phyloP scores from a whole-genome alignment of 2,113 vertebrate species.

The Sinocyclocheilus maitianheensis region DNA sequence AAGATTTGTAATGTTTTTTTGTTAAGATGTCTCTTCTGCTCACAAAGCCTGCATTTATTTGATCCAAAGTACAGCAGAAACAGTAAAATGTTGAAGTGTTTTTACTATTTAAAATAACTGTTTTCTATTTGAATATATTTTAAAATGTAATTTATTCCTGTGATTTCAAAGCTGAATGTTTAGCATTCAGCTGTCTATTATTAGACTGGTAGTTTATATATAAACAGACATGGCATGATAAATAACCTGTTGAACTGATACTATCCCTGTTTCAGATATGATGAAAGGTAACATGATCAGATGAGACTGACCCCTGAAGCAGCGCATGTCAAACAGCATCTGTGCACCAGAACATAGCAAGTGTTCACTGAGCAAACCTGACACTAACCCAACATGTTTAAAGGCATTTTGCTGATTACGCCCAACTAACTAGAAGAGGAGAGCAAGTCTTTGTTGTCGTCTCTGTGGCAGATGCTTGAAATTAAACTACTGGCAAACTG shows the following conservation, averaged over 20 bases:
- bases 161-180: no score
- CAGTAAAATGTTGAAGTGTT: no score
- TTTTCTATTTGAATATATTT: no score
- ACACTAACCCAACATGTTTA: constrained; percentile 8
- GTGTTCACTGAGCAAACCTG: neutral
- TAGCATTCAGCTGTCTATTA: no score
- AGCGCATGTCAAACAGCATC: neutral
- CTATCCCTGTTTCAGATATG: neutral
- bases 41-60: no score
- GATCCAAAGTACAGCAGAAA: no score
- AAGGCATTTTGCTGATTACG: constrained; percentile 12
- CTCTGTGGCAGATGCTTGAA: constrained; percentile 33
- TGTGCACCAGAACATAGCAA: neutral
- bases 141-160: no score
- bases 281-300: neutral
- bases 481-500: constrained; percentile 56
- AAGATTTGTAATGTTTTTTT: no score
- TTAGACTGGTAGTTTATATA: no score
- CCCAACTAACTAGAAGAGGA: neutral
- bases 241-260: neutral
- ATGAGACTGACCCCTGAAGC: neutral
- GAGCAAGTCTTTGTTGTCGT: neutral
- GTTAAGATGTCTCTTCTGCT: no score
- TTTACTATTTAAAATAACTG: no score
- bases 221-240: neutral